Conservation (phyloP, 2,113 vertebrate species). For the Stegostoma tigrinum region DNA sequence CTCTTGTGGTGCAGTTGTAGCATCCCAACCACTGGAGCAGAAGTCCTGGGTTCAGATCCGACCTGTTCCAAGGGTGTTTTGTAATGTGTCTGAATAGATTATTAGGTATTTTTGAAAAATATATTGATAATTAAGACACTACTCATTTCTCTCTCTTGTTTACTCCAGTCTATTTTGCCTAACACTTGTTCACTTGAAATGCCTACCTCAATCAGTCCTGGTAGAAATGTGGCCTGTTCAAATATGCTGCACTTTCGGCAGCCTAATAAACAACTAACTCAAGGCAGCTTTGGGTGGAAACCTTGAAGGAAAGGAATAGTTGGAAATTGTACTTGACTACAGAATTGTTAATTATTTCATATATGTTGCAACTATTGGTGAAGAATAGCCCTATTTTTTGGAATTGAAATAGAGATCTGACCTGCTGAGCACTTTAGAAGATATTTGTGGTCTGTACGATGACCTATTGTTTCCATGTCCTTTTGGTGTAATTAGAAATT, state of each 20-base stretch:
- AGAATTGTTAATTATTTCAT: neutral
- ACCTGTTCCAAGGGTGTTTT: too few species aligned
- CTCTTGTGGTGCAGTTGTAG: too few species aligned
- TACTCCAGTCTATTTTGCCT: neutral
- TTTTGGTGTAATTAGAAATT: neutral
- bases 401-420: neutral
- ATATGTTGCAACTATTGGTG: neutral
- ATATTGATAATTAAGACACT: neutral
- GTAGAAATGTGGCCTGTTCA: neutral
- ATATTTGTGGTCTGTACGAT: neutral
- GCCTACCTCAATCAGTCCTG: neutral
- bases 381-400: neutral
- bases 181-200: neutral
- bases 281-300: neutral
- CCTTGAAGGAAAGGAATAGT: neutral
- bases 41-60: too few species aligned
- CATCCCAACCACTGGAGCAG: too few species aligned
- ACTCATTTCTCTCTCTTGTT: neutral
- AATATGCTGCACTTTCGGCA: neutral
- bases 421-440: neutral
- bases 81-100: too few species aligned
- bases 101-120: too few species aligned
- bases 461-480: neutral
- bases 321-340: neutral
- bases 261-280: neutral